Percentiles rank a stretch among this genome's conserved stretches.
Conservation (phyloP, 2,888 invertebrate species). For the Ormyrus nitidulus region DNA sequence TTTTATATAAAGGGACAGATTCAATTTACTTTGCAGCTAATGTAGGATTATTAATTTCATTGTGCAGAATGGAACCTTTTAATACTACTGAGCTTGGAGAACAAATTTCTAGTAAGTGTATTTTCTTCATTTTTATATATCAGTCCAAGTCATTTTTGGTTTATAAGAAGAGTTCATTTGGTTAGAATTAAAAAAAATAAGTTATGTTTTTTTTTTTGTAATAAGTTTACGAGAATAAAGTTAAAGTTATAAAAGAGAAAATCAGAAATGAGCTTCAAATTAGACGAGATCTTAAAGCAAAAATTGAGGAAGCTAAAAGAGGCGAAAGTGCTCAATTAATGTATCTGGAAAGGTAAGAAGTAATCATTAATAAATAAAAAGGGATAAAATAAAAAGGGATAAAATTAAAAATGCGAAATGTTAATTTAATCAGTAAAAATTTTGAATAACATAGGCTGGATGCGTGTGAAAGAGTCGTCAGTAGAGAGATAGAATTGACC, state of each 20-base stretch:
- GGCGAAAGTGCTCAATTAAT: conserved; percentile 38
- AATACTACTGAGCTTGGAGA: conserved; percentile 9
- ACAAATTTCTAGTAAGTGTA: conserved; percentile 44
- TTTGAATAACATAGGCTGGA: conserved; percentile 34
- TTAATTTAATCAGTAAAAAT: conserved; percentile 5
- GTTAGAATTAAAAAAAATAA: too few relatives aligned
- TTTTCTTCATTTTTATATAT: too few relatives aligned
- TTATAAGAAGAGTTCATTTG: too few relatives aligned
- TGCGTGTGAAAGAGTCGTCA: conserved; percentile 49
- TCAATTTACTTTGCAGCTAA: too few relatives aligned
- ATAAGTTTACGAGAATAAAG: conserved; percentile 50
- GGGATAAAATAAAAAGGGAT: too few relatives aligned
- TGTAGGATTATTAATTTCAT: too few relatives aligned
- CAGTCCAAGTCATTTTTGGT: too few relatives aligned
- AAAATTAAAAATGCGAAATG: not conserved
- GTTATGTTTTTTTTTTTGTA: not conserved
- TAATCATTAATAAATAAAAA: too few relatives aligned
- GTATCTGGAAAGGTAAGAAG: conserved; percentile 50
- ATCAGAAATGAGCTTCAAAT: conserved; percentile 45
- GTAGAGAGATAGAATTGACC: conserved; percentile 23
- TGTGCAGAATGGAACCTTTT: conserved; percentile 20
- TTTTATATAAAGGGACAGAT: too few relatives aligned
- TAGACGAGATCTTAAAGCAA: conserved; percentile 44
- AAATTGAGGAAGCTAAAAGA: conserved; percentile 47
- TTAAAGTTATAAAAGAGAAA: conserved; percentile 41